Conservation (phyloP, 2,113 vertebrate species). For the Hassar affinis region DNA sequence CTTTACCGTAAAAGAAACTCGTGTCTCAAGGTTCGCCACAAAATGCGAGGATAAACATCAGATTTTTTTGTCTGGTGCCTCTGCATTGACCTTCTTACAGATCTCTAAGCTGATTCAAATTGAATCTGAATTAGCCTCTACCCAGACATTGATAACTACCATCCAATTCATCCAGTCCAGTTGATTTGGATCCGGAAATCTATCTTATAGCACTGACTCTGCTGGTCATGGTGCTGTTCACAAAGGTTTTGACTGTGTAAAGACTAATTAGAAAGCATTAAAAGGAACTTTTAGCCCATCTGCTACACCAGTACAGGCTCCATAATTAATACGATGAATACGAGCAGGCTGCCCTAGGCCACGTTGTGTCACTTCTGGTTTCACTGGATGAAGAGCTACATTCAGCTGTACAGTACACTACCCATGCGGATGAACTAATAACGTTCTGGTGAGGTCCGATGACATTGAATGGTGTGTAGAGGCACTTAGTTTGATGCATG, state of each 20-base stretch:
- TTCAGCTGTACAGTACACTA: background rate
- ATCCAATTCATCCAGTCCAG: background rate
- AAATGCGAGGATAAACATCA: background rate
- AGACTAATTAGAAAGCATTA: background rate
- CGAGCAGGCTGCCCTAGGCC: background rate
- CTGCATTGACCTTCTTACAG: background rate
- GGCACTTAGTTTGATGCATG: background rate
- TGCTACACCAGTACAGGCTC: background rate
- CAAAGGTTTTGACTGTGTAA: background rate
- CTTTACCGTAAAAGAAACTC: background rate
- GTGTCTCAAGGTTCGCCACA: background rate
- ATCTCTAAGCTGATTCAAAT: background rate
- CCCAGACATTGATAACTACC: background rate
- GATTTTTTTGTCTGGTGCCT: background rate
- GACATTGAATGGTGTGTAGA: background rate
- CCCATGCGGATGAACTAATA: background rate
- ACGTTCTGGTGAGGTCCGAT: background rate
- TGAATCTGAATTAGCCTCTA: background rate
- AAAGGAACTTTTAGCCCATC: background rate
- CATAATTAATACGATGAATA: background rate
- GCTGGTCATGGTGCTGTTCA: background rate
- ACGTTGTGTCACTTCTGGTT: background rate
- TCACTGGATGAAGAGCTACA: background rate
- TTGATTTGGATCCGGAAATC: background rate
- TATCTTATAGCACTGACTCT: background rate